Percentiles rank a stretch among this genome's conserved stretches.
These are phyloP conservation scores for Muntiacus muntjak DNA, from an alignment of 2,113 vertebrate species.

Conservation along the genomic window DNA sequence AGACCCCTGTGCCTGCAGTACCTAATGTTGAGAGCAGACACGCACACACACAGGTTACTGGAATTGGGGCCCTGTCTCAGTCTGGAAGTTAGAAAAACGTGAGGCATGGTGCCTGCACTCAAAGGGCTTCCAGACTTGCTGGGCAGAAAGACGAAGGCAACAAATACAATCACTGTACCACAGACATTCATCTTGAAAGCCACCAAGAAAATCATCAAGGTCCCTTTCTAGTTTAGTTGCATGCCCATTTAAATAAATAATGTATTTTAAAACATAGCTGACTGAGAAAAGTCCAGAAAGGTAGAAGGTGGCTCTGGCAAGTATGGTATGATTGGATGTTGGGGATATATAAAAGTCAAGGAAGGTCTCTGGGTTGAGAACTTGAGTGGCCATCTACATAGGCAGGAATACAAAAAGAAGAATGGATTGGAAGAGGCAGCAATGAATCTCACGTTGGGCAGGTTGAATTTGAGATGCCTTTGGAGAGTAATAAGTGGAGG, in stretches of 20 bases:
- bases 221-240: background rate
- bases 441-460: background rate
- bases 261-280: background rate
- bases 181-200: background rate
- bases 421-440: background rate
- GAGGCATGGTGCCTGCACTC: background rate
- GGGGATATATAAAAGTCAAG: background rate
- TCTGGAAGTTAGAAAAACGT: background rate
- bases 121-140: background rate
- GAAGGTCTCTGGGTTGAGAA: background rate
- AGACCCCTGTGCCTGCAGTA: background rate
- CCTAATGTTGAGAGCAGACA: background rate
- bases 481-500: background rate
- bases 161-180: background rate
- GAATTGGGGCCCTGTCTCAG: background rate
- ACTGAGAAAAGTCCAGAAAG: background rate
- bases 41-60: rapidly evolving
- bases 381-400: background rate
- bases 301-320: background rate
- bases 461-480: background rate
- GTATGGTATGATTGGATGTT: background rate
- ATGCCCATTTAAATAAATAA: background rate
- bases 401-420: background rate
- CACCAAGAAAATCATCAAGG: background rate
- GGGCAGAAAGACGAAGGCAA: background rate